These are phyloP conservation scores for Nymphicus hollandicus DNA, from an alignment of 2,113 vertebrate species.

Conservation along the genomic window DNA sequence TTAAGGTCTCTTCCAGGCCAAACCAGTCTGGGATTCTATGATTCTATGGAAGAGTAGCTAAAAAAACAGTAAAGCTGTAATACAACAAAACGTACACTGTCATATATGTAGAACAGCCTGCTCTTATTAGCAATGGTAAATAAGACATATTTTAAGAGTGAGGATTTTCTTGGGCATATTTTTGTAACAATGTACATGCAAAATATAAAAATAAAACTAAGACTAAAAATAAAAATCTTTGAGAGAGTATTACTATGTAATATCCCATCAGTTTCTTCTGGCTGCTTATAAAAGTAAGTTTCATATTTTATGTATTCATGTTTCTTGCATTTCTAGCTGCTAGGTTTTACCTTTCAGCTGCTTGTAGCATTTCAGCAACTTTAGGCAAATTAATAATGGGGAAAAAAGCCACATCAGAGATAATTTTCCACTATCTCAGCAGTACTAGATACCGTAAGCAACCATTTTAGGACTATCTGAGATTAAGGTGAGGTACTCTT, in stretches of 20 bases:
- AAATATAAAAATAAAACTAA: conserved; percentile 25
- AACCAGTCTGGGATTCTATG: not conserved
- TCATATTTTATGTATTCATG: not conserved
- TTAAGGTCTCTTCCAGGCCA: not conserved
- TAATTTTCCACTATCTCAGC: not conserved
- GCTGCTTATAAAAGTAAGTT: not conserved
- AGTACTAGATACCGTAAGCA: not conserved
- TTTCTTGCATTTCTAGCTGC: not conserved
- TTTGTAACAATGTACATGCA: not conserved
- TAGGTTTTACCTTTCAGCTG: not conserved
- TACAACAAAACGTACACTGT: not conserved
- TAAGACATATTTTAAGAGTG: not conserved
- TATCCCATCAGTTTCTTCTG: not conserved
- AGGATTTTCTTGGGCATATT: conserved; percentile 8
- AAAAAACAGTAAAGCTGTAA: not conserved
- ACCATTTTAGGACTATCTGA: not conserved
- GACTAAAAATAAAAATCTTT: not conserved
- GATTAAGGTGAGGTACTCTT: not conserved
- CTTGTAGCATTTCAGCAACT: not conserved
- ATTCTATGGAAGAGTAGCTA: not conserved
- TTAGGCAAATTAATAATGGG: not conserved
- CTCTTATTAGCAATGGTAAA: not conserved
- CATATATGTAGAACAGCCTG: not conserved
- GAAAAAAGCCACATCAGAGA: not conserved
- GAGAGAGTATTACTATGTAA: not conserved